phyloP scores from a whole-genome alignment of 2,888 invertebrate species.

The Cataglyphis cursor region DNA sequence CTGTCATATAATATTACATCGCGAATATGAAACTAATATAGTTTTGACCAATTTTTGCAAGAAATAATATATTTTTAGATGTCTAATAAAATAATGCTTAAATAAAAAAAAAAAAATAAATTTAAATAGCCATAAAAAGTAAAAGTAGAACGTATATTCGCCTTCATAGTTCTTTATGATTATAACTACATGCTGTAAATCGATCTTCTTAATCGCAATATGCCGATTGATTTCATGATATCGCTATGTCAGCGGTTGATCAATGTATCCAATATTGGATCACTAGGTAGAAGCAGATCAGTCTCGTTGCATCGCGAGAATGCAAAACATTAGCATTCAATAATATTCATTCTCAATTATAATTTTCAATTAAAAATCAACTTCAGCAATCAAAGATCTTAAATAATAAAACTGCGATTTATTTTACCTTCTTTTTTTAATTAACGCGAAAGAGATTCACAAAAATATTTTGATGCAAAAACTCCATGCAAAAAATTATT shows the following conservation, averaged over 20 bases:
- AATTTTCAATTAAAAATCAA: background rate
- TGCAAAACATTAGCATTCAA: slow-evolving; percentile 3
- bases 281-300: slow-evolving; percentile 62
- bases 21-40: background rate
- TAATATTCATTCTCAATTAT: background rate
- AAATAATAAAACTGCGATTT: background rate
- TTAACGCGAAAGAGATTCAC: background rate
- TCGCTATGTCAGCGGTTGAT: slow-evolving; percentile 73
- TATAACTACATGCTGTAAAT: slow-evolving; percentile 63
- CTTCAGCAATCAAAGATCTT: background rate
- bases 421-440: background rate
- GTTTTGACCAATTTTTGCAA: background rate
- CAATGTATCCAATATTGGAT: slow-evolving; percentile 59
- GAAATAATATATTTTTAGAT: background rate
- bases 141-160: background rate
- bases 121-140: background rate
- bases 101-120: background rate
- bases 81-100: background rate
- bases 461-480: background rate
- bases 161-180: slow-evolving; percentile 31
- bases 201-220: slow-evolving; percentile 73
- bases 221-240: slow-evolving; percentile 73
- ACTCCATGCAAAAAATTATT: background rate
- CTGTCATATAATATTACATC: background rate
- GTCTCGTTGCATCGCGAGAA: slow-evolving; percentile 51